Base-by-base conservation (phyloP, 2,797 vertebrate genomes). In the Bradypodion pumilum region DNA sequence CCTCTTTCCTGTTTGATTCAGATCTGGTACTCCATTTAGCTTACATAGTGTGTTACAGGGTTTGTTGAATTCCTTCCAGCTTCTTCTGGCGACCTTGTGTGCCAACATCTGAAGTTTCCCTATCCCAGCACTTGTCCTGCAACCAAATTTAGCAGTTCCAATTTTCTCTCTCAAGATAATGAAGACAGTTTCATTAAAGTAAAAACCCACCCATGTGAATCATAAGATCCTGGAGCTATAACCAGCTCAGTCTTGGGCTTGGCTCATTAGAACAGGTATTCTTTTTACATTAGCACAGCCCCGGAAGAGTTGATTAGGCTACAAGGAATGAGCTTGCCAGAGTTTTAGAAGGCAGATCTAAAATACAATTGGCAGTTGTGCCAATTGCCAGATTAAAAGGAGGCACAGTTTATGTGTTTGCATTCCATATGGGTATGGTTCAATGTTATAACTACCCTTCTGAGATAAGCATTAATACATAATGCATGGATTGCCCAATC, bases 381-480 rank as follows among this genome's bases (percentile, higher is more conserved):
- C 91, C 87, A 93, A 89, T 92, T 93, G 92, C 93, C 91, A 88
- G 93, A 94, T 94, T 93, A 95, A 94, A 94, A 92, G 89, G 91
- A 91, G 91, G 78, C 69, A 88, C 93, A 91, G 95, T 94, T 95
- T 94, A 95, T 95, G 90, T 88, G 86, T 91, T 92, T 94, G 89
- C 91, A 92, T 95, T 95, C 92, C 92, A 89, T 90, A 92, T 92
- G 89, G 94, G 89, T 90, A 83, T 37, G 85, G 79, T 93, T 96
- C 94, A 91, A 91, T 95, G 95, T 59, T 72, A 94, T 94, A 95
- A 95, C 93, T 94, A 88, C 88, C 86, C 77, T 92, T 93, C 83
- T 84, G 91, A 95, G 94, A 95, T 95, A 94, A 95, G 93, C 95
- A 93, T 92, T 94, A 95, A 95, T 93, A 90, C 66, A 74, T 88